Percentiles rank a stretch among this genome's conserved stretches.
Evolutionary conservation across 2,797 vertebrate species (phyloP).

Genomic region (Enteromius fasciolatus): DNA sequence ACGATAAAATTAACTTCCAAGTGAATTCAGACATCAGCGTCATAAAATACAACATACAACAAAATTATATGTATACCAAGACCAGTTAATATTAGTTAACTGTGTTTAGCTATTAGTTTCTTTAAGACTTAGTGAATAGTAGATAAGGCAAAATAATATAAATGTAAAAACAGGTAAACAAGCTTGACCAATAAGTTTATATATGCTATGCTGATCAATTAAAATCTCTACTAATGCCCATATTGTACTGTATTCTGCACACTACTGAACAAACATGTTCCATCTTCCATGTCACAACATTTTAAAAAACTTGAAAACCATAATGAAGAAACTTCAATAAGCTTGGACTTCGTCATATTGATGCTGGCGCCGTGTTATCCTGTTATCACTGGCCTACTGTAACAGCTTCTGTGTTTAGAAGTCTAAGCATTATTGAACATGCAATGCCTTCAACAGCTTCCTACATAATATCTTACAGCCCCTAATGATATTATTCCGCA

Average conservation of each 20-base stretch:
- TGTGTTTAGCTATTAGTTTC: neutral
- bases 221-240: neutral
- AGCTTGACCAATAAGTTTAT: neutral
- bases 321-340: neutral
- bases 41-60: neutral
- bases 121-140: neutral
- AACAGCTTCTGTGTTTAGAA: slow-evolving; percentile 38
- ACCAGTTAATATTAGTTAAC: neutral
- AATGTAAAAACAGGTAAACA: neutral
- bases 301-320: neutral
- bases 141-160: neutral
- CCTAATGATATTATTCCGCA: slow-evolving; percentile 26
- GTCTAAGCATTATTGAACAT: slow-evolving; percentile 54
- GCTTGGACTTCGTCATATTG: slow-evolving; percentile 44
- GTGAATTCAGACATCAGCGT: neutral
- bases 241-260: neutral
- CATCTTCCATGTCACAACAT: neutral
- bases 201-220: neutral
- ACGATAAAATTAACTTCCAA: neutral
- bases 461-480: slow-evolving; percentile 45
- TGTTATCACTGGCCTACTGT: neutral
- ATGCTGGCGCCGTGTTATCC: slow-evolving; percentile 35
- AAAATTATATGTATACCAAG: neutral
- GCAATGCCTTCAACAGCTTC: slow-evolving; percentile 48
- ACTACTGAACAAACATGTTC: neutral